Evolutionary conservation across 2,113 vertebrate species (phyloP).

Genomic region (Microcebus murinus): DNA sequence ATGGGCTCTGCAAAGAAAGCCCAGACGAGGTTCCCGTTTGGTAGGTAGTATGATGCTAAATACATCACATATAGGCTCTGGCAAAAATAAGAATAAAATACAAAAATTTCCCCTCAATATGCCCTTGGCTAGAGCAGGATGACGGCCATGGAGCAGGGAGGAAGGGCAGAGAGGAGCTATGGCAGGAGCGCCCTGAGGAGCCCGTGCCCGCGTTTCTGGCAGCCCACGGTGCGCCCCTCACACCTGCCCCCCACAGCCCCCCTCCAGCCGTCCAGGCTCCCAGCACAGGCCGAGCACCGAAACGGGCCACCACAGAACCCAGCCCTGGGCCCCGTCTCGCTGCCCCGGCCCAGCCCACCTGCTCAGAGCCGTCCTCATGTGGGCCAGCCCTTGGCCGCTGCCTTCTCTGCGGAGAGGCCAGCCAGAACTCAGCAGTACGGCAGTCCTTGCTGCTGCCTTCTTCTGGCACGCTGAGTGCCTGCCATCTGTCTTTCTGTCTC

Average conservation of each 20-base stretch:
- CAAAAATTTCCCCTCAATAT: neutral
- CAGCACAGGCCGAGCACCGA: neutral
- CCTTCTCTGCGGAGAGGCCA: neutral
- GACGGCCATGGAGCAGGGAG: neutral
- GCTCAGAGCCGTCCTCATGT: neutral
- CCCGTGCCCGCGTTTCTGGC: accelerated
- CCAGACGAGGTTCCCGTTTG: neutral
- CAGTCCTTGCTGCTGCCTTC: neutral
- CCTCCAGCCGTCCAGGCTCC: neutral
- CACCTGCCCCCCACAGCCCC: neutral
- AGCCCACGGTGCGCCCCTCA: neutral
- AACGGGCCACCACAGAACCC: neutral
- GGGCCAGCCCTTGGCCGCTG: neutral
- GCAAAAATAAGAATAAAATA: neutral
- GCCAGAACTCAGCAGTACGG: neutral
- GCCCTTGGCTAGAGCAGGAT: neutral
- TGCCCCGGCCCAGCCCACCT: too few relatives aligned
- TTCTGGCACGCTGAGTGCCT: neutral
- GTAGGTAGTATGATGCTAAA: neutral
- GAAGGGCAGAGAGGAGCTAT: too few relatives aligned
- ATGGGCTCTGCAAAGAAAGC: neutral
- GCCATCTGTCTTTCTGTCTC: neutral
- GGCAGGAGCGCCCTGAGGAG: neutral
- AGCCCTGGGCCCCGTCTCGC: neutral
- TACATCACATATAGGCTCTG: neutral